Conservation (phyloP, 92 coral and sea anemone species). For the Zoanthus sociatus region DNA sequence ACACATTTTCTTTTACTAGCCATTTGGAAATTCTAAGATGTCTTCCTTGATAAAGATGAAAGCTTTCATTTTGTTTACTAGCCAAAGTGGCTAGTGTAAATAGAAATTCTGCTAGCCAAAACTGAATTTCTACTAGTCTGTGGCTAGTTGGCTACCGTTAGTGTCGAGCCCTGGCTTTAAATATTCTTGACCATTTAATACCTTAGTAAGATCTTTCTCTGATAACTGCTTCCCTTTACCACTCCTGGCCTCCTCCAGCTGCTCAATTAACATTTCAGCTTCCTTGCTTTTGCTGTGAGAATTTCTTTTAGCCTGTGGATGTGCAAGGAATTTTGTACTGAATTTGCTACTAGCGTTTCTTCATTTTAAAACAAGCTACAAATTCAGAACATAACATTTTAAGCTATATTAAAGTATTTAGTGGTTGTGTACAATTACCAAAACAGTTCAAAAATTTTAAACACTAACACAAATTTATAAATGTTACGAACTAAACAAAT, state of each 20-base stretch:
- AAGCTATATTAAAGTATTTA: not conserved
- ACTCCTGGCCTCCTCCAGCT: conserved; percentile 79
- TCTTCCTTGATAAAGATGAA: too few species aligned
- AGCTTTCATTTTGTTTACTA: too few species aligned
- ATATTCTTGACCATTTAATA: not conserved
- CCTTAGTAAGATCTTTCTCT: conserved; percentile 93
- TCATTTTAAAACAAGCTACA: not conserved
- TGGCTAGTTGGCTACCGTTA: too few species aligned
- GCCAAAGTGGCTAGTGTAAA: too few species aligned
- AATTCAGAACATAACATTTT: not conserved
- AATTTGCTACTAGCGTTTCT: not conserved
- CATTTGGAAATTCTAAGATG: too few species aligned
- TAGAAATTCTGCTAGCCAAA: too few species aligned
- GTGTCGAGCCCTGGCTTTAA: too few species aligned
- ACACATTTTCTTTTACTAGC: too few species aligned
- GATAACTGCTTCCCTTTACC: conserved; percentile 87
- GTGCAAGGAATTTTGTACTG: not conserved
- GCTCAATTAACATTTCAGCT: conserved; percentile 81
- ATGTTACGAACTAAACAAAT: not conserved
- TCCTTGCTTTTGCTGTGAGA: conserved; percentile 88
- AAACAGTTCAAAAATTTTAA: too few species aligned
- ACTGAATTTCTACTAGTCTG: too few species aligned
- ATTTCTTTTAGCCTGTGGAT: conserved; percentile 74
- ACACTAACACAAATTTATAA: not conserved
- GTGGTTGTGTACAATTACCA: not conserved